A percentile compares a stretch with the other conserved stretches of the same genome.
Conservation (phyloP, 2,113 vertebrate species). For the Megaptera novaeangliae region DNA sequence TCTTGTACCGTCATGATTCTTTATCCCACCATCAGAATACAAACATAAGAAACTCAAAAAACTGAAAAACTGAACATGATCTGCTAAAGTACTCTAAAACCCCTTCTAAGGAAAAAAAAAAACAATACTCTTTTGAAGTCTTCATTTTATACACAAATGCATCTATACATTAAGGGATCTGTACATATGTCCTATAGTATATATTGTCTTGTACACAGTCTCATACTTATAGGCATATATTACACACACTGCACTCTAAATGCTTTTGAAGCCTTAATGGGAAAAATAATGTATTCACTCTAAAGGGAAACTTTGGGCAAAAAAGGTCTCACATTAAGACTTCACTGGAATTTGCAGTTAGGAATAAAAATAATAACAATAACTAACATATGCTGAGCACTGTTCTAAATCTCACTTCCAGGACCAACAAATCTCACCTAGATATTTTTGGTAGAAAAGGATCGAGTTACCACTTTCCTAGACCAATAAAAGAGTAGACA, state of each 20-base stretch:
- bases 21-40: not conserved
- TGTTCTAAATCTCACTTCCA: not conserved
- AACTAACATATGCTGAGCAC: not conserved
- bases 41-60: not conserved
- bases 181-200: not conserved
- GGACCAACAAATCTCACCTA: not conserved
- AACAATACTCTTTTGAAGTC: not conserved
- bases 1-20: not conserved
- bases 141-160: not conserved
- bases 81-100: not conserved
- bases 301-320: not conserved
- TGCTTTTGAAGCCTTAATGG: not conserved
- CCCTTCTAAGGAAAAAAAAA: not conserved
- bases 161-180: not conserved
- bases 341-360: conserved; percentile 21
- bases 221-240: not conserved
- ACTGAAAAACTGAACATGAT: not conserved
- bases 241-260: not conserved
- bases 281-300: conserved; percentile 18
- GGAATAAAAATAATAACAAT: not conserved
- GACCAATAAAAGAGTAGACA: not conserved
- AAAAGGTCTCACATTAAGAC: not conserved
- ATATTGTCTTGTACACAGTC: not conserved
- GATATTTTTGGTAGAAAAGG: not conserved
- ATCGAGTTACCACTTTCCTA: not conserved